phyloP scores from a whole-genome alignment of 2,113 vertebrate genomes.

The Delphinapterus leucas region DNA sequence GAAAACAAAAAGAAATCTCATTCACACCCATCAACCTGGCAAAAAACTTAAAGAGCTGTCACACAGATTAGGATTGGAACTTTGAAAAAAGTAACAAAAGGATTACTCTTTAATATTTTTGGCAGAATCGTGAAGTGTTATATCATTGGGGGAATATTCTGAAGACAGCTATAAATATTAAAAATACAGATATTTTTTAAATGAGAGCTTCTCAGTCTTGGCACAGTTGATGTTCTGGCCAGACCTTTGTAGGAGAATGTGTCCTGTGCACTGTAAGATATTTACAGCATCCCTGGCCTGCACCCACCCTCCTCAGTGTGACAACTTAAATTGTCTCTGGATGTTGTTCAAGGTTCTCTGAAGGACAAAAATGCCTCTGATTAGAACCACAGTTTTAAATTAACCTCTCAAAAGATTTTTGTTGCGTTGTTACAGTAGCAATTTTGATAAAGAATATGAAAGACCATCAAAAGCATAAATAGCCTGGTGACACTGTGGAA shows the following conservation, averaged over 20 bases:
- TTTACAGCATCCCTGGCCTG: not conserved
- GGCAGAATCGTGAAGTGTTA: not conserved
- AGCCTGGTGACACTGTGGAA: not conserved
- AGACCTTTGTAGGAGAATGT: not conserved
- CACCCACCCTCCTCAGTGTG: not conserved
- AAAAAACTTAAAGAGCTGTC: not conserved
- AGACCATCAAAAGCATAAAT: not conserved
- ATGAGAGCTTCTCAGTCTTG: not conserved
- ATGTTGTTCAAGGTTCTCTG: not conserved
- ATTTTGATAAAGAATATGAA: not conserved
- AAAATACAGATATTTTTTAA: not conserved
- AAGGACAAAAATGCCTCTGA: not conserved
- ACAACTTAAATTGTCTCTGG: not conserved
- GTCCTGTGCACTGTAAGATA: not conserved
- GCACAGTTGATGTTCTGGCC: not conserved
- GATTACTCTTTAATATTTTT: not conserved
- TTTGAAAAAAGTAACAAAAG: not conserved
- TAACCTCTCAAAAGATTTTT: not conserved
- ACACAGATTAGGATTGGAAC: not conserved
- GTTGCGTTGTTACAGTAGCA: not conserved
- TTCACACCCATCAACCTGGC: not conserved
- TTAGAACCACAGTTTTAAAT: not conserved
- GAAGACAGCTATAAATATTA: not conserved
- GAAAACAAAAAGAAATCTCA: not conserved
- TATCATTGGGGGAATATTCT: not conserved